Evolutionary conservation across 2,888 invertebrate species (phyloP).

Genomic region (Cephus pulcher): DNA sequence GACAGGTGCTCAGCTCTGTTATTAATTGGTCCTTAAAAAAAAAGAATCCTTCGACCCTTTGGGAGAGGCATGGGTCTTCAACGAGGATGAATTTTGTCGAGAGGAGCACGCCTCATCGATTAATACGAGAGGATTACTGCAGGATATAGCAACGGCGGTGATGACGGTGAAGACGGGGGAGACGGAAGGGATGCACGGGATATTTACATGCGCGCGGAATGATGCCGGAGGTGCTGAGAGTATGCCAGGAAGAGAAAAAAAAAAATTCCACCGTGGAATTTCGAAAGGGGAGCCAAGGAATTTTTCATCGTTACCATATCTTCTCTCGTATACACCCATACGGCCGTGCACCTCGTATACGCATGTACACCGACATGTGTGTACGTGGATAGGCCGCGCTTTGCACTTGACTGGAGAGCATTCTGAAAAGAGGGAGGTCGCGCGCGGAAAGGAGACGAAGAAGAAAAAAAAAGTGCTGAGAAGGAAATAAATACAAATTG

Average conservation of each 20-base stretch:
- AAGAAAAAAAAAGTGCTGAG: slow-evolving; percentile 44
- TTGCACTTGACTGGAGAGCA: slow-evolving; percentile 7
- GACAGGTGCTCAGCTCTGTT: slow-evolving; percentile 45
- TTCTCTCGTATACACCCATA: too few relatives aligned
- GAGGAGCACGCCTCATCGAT: too few relatives aligned
- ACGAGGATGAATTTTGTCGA: too few relatives aligned
- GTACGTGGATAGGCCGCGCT: background rate
- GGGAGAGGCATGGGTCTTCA: too few relatives aligned
- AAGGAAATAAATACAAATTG: slow-evolving; percentile 66
- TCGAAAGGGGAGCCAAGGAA: slow-evolving; percentile 41
- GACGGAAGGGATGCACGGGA: too few relatives aligned
- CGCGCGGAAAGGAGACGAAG: slow-evolving; percentile 25
- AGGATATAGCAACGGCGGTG: too few relatives aligned
- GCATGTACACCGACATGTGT: background rate
- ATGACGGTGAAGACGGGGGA: too few relatives aligned
- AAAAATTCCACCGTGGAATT: slow-evolving; percentile 32
- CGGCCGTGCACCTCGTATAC: background rate
- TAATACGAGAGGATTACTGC: too few relatives aligned
- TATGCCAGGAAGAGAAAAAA: slow-evolving; percentile 19
- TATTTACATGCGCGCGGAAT: slow-evolving; percentile 1
- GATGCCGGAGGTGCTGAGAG: slow-evolving; percentile 24
- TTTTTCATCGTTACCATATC: slow-evolving; percentile 62
- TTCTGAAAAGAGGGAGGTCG: background rate
- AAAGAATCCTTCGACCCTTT: slow-evolving; percentile 9
- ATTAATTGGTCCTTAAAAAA: slow-evolving; percentile 53